Base-by-base conservation (phyloP, 2,797 vertebrate species). In the Alauda arvensis region DNA sequence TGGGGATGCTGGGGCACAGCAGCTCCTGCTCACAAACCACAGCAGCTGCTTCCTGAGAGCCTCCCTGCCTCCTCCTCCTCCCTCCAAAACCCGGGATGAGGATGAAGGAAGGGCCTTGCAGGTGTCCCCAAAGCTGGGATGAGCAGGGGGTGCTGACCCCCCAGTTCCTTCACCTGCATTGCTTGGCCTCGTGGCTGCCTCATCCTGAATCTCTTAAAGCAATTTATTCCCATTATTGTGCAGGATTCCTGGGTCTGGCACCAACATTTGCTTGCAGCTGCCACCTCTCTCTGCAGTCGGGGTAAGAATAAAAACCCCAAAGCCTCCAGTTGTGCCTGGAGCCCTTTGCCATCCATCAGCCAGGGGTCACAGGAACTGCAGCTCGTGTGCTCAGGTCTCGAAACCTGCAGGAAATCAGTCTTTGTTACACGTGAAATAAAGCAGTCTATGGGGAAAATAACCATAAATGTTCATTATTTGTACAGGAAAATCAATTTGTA, bases 401-500 rank as follows among this genome's bases (percentile, higher is more conserved):
- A 88, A 92, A 95, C 57, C 89, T 88, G 90, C 89, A 92, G 95
- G 92, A 94, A 94, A 96, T 96, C 94, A 83, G 89, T 95, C 94
- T 95, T 94, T 92, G 92, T 96, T 95, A 91, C 85, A 88, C 45
- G 88, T 95, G 92, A 95, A 96, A 96, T 95, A 95, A 95, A 95
- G 95, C 83, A 91, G 94, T 95, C 96, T 95, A 49, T 93, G 91
- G 95, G 96, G 96, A 96, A 96, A 96, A 96, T 96, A 97, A 96
- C 96, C 95, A 97, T 97, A 96, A 96, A 97, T 96, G 96, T 97
- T 97, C 96, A 97, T 97, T 96, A 96, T 97, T 97, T 96, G 95
- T 96, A 96, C 95, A 96, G 95, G 94, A 97, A 97, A 97, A 96
- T 97, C 96, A 96, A 97, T 97, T 95, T 96, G 95, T 94, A 94